Percentiles rank a stretch among this genome's conserved stretches.
phyloP scores from a whole-genome alignment of 2,888 invertebrate species.

The Machimus atricapillus region DNA sequence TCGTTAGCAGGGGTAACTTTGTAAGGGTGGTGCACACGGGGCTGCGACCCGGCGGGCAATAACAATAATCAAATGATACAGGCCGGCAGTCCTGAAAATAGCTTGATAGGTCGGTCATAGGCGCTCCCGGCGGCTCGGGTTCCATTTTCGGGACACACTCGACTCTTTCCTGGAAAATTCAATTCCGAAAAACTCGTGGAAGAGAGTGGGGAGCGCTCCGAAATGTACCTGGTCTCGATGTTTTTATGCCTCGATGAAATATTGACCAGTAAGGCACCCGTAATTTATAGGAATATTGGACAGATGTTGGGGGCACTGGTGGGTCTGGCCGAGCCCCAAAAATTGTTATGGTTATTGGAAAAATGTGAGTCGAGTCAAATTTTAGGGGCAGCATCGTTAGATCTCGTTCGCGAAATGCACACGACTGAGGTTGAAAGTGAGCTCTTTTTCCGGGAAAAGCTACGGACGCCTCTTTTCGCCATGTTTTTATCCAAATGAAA shows the following conservation, averaged over 20 bases:
- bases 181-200: background rate
- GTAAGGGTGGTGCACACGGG: background rate
- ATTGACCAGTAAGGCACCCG: conserved; percentile 8
- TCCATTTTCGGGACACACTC: background rate
- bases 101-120: background rate
- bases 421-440: background rate
- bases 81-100: background rate
- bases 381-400: background rate
- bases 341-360: conserved; percentile 8
- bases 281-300: conserved; percentile 23
- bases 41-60: background rate
- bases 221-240: background rate
- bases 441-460: background rate
- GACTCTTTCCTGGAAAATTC: background rate
- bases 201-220: background rate
- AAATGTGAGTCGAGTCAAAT: background rate
- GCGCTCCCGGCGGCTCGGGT: background rate
- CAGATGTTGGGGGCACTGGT: background rate
- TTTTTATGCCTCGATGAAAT: conserved; percentile 17
- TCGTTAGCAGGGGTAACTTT: background rate
- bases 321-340: background rate
- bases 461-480: background rate
- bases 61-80: background rate
- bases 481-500: background rate
- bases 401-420: background rate